A percentile compares a stretch with the other conserved stretches of the same genome.
phyloP scores from a whole-genome alignment of 2,888 invertebrate genomes.

The Torymus aiolomorphi region DNA sequence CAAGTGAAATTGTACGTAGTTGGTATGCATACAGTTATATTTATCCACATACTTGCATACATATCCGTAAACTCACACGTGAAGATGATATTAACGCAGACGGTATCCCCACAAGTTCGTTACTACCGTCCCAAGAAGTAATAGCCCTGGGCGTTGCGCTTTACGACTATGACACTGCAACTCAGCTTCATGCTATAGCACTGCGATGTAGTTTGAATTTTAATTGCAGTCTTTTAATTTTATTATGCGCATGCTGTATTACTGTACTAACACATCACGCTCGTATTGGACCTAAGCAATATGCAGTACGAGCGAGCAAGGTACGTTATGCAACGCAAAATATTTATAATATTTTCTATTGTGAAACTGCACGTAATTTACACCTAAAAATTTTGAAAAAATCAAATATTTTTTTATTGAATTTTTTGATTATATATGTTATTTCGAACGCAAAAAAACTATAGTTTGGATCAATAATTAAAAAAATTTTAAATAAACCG shows the following conservation, averaged over 20 bases:
- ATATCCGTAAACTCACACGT: constrained; percentile 50
- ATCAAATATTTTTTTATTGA: too few species aligned
- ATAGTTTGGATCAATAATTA: too few species aligned
- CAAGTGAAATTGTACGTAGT: constrained; percentile 32
- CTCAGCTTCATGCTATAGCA: constrained; percentile 56
- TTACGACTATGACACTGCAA: constrained; percentile 59
- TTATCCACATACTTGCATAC: background rate
- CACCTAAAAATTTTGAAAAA: too few species aligned
- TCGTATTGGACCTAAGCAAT: background rate
- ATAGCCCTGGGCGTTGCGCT: constrained; percentile 55
- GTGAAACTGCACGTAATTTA: constrained; percentile 32
- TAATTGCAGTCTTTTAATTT: constrained; percentile 65
- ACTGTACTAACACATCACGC: constrained; percentile 37
- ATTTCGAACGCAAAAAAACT: too few species aligned
- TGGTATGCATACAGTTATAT: background rate
- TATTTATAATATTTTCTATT: constrained; percentile 54
- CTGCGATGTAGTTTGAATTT: constrained; percentile 63
- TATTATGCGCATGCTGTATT: constrained; percentile 23
- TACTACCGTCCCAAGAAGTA: constrained; percentile 51
- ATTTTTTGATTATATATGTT: too few species aligned
- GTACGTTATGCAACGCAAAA: constrained; percentile 35
- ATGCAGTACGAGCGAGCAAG: too few species aligned
- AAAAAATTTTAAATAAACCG: too few species aligned
- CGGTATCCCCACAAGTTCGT: constrained; percentile 53
- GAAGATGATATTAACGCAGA: constrained; percentile 60